Percentiles rank a stretch among this genome's conserved stretches.
Evolutionary conservation across 1,140 invertebrate genomes (phyloP).

Genomic region (Drosophila teissieri): DNA sequence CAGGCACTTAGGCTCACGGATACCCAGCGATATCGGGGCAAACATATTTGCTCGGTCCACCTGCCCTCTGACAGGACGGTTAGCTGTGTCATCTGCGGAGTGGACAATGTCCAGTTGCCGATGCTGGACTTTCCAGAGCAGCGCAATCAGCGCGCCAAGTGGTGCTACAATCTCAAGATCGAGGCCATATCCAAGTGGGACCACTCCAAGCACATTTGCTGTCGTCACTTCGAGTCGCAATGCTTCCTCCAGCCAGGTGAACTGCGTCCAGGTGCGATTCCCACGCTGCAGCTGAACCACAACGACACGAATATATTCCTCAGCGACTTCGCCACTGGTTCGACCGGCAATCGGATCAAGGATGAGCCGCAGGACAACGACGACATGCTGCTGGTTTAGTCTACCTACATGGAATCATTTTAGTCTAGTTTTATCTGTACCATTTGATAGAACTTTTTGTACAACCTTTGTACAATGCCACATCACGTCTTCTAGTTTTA

Average conservation of each 20-base stretch:
- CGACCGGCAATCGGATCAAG: constrained; percentile 44
- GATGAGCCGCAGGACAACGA: constrained; percentile 64
- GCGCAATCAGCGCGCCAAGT: constrained; percentile 67
- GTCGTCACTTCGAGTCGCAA: constrained; percentile 62
- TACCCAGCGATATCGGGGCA: constrained; percentile 40
- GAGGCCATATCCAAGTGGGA: constrained; percentile 71
- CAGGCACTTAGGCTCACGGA: constrained; percentile 44
- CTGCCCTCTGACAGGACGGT: constrained; percentile 38
- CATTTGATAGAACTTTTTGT: constrained; percentile 38
- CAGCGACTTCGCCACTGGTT: constrained; percentile 53
- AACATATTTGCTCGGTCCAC: constrained; percentile 58
- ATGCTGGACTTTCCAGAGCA: constrained; percentile 62
- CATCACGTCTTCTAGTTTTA: constrained; percentile 59
- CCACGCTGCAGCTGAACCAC: constrained; percentile 65
- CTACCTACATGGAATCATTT: constrained; percentile 30
- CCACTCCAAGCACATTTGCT: constrained; percentile 59
- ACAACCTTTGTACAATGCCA: constrained; percentile 37
- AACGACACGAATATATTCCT: constrained; percentile 68
- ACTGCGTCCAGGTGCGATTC: constrained; percentile 53
- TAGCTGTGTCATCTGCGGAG: constrained; percentile 56
- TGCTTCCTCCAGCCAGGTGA: constrained; percentile 52
- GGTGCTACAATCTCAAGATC: constrained; percentile 76
- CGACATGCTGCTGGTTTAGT: constrained; percentile 58
- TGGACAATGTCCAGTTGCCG: constrained; percentile 49
- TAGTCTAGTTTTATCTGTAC: constrained; percentile 32